Percentiles rank a stretch among this genome's conserved stretches.
These are phyloP conservation scores for Drosophila melanica DNA, from an alignment of 1,140 invertebrate genomes.

Conservation along the genomic window DNA sequence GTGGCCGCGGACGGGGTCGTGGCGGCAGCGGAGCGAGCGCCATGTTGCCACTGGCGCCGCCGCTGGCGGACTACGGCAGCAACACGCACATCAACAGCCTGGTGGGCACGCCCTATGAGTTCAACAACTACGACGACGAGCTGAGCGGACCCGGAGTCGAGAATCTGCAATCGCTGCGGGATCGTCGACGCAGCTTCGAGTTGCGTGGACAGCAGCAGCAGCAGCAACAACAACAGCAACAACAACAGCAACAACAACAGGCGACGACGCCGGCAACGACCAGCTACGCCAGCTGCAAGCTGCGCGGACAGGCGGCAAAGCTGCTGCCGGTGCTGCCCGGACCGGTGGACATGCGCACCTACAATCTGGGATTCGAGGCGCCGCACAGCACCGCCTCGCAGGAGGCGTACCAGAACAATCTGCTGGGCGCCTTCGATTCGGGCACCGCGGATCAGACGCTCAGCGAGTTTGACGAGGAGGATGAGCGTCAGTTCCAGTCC, in stretches of 20 bases:
- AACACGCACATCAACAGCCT: constrained; percentile 87
- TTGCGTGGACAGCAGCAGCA: constrained; percentile 11
- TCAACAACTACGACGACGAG: constrained; percentile 93
- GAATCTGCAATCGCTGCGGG: constrained; percentile 91
- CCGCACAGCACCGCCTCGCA: constrained; percentile 84
- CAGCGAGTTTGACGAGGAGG: constrained; percentile 90
- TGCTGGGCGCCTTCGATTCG: constrained; percentile 87
- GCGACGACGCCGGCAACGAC: background rate
- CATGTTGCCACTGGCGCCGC: constrained; percentile 71
- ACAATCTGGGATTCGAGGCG: constrained; percentile 87
- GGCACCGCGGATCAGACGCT: constrained; percentile 88
- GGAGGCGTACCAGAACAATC: constrained; percentile 86
- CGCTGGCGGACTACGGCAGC: constrained; percentile 76
- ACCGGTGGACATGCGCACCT: constrained; percentile 94
- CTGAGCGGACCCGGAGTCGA: constrained; percentile 89
- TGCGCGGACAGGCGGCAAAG: constrained; percentile 45
- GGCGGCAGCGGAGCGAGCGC: constrained; percentile 51
- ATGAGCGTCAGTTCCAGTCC: constrained; percentile 90
- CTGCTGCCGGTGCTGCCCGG: constrained; percentile 89
- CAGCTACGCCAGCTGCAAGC: constrained; percentile 41
- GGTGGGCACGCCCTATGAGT: constrained; percentile 93
- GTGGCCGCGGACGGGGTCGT: constrained; percentile 86
- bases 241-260: constrained; percentile 29
- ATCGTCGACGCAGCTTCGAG: constrained; percentile 88
- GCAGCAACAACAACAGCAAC: constrained; percentile 18